Evolutionary conservation across 1,140 invertebrate genomes (phyloP), one percentile per base, ranked within the genome.

Genomic region (Musca domestica): DNA sequence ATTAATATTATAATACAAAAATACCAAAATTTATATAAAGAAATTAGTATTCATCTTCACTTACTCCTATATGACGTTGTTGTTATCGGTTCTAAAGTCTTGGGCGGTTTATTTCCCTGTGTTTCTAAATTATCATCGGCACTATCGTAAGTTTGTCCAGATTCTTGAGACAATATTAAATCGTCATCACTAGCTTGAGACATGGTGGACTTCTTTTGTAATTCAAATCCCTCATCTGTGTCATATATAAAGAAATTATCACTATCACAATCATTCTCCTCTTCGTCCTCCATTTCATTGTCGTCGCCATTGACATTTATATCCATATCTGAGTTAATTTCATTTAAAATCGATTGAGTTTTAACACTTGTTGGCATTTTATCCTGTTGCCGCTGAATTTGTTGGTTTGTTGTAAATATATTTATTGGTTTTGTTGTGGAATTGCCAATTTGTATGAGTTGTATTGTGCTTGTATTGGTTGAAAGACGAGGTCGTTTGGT

Each of bases 361-460:
- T 41, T 12, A 12, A 9, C 12, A 41, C 12, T 30, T n/a, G 47
- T 48, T 15, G 20, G 9, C n/a, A 23, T 58, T 58, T 25, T 54
- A 23, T 54, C 27, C 34, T 41, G 34, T 41, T n/a, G 52, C 9
- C 23, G 52, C 9, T 19, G 2, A 2, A 5, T 14, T 10, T 15
- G 22, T 56, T 15, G 23, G n/a, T 15, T 56, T 27, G 52, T 23
- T n/a, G 52, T 27, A 25, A n/a, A 4, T 51, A 61, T 23, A 17
- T 19, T 61, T 23, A 17, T n/a, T 3, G 27, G 34, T 41, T 41
- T 61, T 19, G 27, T 27, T n/a, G 27, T 19, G 10, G 22, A 25
- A 20, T 41, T 49, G 4, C 34, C 49, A n/a, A 14, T 51, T 47
- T 49, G 7, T 3, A 71, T 67, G 70, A 74, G 69, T 54, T 74